Evolutionary conservation across 2,113 vertebrate species (phyloP).

Genomic region (Murina feae): DNA sequence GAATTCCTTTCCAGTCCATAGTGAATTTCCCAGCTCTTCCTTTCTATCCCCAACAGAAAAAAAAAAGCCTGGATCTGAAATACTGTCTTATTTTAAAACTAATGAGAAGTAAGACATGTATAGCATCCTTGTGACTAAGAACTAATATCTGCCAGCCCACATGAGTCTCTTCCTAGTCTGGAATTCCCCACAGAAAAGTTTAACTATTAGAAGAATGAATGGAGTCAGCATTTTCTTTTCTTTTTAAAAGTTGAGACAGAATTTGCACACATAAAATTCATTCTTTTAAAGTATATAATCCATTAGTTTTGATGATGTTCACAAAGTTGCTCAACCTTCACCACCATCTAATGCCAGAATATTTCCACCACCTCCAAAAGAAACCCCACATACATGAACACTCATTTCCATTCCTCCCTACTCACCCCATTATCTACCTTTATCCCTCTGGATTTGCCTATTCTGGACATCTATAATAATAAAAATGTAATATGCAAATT

Average conservation of each 20-base stretch:
- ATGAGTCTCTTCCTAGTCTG: not conserved
- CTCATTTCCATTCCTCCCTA: not conserved
- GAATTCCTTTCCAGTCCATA: constrained; percentile 36
- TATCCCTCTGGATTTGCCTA: not conserved
- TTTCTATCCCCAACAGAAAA: constrained; percentile 45
- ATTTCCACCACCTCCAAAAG: not conserved
- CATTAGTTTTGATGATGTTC: not conserved
- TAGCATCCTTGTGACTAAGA: constrained; percentile 23
- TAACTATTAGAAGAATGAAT: constrained; percentile 14
- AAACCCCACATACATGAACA: not conserved
- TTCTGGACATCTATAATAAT: not conserved
- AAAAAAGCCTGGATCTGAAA: constrained; percentile 28
- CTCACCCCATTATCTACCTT: not conserved
- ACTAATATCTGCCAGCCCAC: constrained; percentile 9
- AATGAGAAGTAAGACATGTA: not conserved
- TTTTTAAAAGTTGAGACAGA: not conserved
- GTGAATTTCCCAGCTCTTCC: constrained; percentile 59
- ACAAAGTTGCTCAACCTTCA: not conserved
- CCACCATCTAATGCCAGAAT: not conserved
- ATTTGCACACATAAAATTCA: not conserved
- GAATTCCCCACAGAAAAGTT: not conserved
- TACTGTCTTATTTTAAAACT: constrained; percentile 59
- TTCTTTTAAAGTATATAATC: not conserved
- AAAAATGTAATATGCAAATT: too few relatives aligned
- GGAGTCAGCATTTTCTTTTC: not conserved